Percentiles rank a stretch among this genome's conserved stretches.
These are phyloP conservation scores for Micromussa lordhowensis DNA, from an alignment of 92 coral and sea anemone genomes.

Conservation along the genomic window DNA sequence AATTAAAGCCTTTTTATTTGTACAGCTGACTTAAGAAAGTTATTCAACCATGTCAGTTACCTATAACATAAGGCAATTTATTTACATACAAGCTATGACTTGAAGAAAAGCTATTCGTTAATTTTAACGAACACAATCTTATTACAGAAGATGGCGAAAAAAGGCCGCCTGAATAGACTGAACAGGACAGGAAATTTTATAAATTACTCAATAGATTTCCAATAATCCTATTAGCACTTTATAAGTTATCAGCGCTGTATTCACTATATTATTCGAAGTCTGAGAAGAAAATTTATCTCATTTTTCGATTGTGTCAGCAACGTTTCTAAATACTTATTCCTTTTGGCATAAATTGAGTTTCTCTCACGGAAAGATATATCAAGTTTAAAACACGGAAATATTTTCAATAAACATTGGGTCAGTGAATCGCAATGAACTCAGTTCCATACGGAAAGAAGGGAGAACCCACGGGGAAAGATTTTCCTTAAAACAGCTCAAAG, in stretches of 20 bases:
- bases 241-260: neutral
- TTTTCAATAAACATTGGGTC: neutral
- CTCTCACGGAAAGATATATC: neutral
- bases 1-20: neutral
- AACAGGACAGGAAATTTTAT: neutral
- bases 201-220: neutral
- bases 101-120: neutral
- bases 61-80: neutral
- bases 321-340: neutral
- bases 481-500: neutral
- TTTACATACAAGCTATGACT: neutral
- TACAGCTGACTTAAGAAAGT: neutral
- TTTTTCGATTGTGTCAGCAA: neutral
- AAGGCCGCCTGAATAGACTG: neutral
- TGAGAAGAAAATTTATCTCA: neutral
- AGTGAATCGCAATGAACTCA: neutral
- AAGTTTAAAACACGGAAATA: neutral
- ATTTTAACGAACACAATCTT: neutral
- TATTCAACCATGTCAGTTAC: neutral
- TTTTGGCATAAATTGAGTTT: neutral
- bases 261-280: neutral
- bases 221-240: neutral
- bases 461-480: neutral
- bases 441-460: neutral
- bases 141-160: neutral